These are phyloP conservation scores for Enteromius argenteus DNA, from an alignment of 2,797 vertebrate genomes.

Conservation along the genomic window DNA sequence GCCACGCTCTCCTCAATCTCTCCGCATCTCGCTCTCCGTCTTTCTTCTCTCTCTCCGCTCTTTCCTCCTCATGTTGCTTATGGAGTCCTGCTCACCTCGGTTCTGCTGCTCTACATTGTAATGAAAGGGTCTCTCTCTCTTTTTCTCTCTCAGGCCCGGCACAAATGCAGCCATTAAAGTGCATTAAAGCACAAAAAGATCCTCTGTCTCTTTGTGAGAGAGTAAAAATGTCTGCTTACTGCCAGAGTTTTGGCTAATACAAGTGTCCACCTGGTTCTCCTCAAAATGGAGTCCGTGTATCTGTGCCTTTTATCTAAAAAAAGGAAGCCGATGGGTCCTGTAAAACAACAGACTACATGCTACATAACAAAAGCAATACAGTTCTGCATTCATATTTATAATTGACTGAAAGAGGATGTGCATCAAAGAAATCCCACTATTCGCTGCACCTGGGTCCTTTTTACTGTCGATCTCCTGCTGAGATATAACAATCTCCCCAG, in stretches of 20 bases:
- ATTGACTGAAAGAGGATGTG: constrained; percentile 6
- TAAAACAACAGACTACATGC: constrained; percentile 41
- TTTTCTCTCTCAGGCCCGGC: constrained; percentile 58
- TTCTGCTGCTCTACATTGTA: constrained; percentile 67
- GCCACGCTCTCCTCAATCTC: constrained; percentile 48
- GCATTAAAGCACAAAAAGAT: constrained; percentile 79
- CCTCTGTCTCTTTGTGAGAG: constrained; percentile 51
- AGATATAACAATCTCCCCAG: background rate
- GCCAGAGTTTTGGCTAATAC: constrained; percentile 42
- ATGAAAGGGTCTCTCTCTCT: constrained; percentile 72
- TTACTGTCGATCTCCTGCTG: constrained; percentile 3
- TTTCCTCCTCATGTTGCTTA: constrained; percentile 47
- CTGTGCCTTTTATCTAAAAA: constrained; percentile 45
- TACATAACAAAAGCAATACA: constrained; percentile 8
- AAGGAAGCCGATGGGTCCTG: constrained; percentile 3
- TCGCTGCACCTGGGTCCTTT: background rate
- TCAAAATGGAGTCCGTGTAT: constrained; percentile 36
- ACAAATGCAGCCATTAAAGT: constrained; percentile 78
- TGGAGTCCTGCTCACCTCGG: constrained; percentile 41
- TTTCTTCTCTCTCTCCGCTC: background rate
- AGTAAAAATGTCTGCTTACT: constrained; percentile 41
- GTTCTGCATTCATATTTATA: constrained; percentile 32
- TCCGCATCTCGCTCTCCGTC: background rate
- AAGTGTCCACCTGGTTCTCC: constrained; percentile 40
- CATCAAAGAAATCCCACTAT: constrained; percentile 34